phyloP scores from a whole-genome alignment of 2,797 vertebrate genomes.

The Sebastiscus tertius region DNA sequence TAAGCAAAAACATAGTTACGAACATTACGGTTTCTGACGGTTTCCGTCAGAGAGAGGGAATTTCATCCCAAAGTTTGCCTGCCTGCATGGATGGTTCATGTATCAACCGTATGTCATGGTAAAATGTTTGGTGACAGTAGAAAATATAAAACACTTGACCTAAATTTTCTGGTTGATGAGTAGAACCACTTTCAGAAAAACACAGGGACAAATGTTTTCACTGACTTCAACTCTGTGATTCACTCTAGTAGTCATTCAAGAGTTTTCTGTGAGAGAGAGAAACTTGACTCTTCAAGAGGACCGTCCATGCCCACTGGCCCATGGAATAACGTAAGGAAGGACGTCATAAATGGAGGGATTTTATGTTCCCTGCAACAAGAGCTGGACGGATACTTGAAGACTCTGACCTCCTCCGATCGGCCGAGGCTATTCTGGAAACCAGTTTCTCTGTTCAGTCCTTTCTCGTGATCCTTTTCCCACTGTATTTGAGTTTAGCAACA shows the following conservation, averaged over 20 bases:
- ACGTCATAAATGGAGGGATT: slow-evolving; percentile 49
- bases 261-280: slow-evolving; percentile 37
- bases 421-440: background rate
- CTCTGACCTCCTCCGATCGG: slow-evolving; percentile 1
- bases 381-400: slow-evolving; percentile 13
- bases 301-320: background rate
- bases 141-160: background rate
- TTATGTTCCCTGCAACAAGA: slow-evolving; percentile 38
- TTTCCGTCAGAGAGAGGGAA: no score
- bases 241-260: slow-evolving; percentile 39
- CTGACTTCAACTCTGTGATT: slow-evolving; percentile 19
- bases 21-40: no score
- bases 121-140: background rate
- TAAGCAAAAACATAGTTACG: no score
- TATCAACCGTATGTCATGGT: background rate
- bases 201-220: slow-evolving; percentile 28
- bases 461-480: slow-evolving; percentile 32
- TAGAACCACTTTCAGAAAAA: slow-evolving; percentile 12
- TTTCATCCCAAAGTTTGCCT: no score
- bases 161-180: background rate
- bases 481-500: slow-evolving; percentile 53
- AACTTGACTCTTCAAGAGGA: slow-evolving; percentile 58
- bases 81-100: background rate
- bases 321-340: slow-evolving; percentile 22
- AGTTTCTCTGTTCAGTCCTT: background rate